Evolutionary conservation across 2,888 invertebrate genomes (phyloP).

Genomic region (Drosophila diplacantha): DNA sequence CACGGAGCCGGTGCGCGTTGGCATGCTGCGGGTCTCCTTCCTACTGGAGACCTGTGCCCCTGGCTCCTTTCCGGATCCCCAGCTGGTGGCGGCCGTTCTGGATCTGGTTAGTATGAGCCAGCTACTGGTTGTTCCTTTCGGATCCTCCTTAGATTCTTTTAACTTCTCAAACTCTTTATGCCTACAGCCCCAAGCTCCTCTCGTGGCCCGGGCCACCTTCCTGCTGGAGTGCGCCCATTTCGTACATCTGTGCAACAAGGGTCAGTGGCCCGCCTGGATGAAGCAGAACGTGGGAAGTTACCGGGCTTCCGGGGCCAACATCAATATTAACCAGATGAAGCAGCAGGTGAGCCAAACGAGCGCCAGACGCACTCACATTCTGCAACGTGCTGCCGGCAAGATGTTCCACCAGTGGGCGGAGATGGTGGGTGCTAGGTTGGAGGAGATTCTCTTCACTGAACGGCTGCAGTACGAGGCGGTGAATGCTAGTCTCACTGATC

Average conservation of each 20-base stretch:
- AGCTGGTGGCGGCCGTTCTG: conserved; percentile 93
- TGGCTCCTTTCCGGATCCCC: conserved; percentile 97
- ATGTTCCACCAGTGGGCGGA: conserved; percentile 88
- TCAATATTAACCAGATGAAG: conserved; percentile 77
- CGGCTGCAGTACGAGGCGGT: conserved; percentile 84
- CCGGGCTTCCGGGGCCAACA: conserved; percentile 82
- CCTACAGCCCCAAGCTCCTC: conserved; percentile 92
- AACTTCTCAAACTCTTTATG: no score
- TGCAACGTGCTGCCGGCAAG: conserved; percentile 95
- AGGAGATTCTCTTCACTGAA: conserved; percentile 92
- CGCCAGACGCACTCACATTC: conserved; percentile 82
- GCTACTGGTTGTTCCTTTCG: no score
- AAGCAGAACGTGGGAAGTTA: conserved; percentile 87
- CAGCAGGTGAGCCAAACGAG: conserved; percentile 80
- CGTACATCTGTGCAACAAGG: conserved; percentile 98
- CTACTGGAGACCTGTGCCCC: conserved; percentile 96
- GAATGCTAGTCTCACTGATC: conserved; percentile 84
- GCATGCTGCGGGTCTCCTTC: conserved; percentile 93
- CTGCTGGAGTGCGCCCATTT: conserved; percentile 97
- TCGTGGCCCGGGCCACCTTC: conserved; percentile 93
- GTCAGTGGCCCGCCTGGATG: conserved; percentile 99
- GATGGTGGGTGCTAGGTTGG: conserved; percentile 91
- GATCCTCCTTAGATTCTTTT: background rate
- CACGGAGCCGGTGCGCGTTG: conserved; percentile 87
- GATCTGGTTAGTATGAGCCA: conserved; percentile 86